Conservation (phyloP, 2,797 vertebrate genomes). For the Lerista edwardsae region DNA sequence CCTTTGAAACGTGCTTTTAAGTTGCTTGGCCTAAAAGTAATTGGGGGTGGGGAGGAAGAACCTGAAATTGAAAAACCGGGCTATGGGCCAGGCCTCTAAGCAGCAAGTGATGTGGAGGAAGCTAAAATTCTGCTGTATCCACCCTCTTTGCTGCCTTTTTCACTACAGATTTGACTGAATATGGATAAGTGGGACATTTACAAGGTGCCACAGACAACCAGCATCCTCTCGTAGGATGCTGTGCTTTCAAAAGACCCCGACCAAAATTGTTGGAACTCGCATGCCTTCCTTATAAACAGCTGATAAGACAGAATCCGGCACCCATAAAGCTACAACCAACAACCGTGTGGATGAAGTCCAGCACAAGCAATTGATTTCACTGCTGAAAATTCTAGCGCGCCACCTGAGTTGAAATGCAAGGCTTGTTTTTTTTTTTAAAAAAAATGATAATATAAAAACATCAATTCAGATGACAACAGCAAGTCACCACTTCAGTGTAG, state of each 20-base stretch:
- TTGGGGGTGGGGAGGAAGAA: background rate
- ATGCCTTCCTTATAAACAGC: background rate
- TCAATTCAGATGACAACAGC: slow-evolving; percentile 65
- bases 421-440: slow-evolving; percentile 24
- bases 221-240: background rate
- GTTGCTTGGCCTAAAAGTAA: background rate
- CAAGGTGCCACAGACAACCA: background rate
- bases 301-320: background rate
- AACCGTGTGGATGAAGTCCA: background rate
- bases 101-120: no score
- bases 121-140: background rate
- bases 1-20: background rate
- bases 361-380: background rate
- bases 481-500: slow-evolving; percentile 69
- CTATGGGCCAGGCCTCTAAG: background rate
- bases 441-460: slow-evolving; percentile 37
- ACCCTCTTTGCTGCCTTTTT: background rate
- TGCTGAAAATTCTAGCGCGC: background rate
- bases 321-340: background rate
- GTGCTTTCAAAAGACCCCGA: background rate
- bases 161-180: no score
- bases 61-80: background rate
- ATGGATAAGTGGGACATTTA: background rate
- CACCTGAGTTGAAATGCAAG: slow-evolving; percentile 47
- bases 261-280: background rate